Evolutionary conservation across 2,113 vertebrate species (phyloP).

Genomic region (Chrysochloris asiatica): DNA sequence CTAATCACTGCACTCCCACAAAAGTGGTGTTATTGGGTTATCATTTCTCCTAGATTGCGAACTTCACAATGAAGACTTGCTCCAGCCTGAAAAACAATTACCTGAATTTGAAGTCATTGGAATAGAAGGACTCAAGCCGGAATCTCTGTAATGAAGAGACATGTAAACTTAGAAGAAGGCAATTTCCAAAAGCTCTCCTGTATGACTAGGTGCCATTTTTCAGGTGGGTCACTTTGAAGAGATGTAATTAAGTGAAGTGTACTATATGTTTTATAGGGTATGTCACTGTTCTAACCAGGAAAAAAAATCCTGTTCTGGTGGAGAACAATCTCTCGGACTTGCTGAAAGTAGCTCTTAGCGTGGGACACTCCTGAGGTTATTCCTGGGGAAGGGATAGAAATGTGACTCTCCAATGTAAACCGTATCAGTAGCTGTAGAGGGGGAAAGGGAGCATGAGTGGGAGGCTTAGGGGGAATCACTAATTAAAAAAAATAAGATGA

Average conservation of each 20-base stretch:
- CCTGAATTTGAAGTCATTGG: constrained; percentile 94
- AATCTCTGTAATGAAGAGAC: constrained; percentile 89
- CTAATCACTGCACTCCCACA: not conserved
- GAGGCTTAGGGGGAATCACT: not conserved
- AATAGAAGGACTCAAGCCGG: constrained; percentile 92
- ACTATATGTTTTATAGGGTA: not conserved
- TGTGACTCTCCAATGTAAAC: not conserved
- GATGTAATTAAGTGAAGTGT: not conserved
- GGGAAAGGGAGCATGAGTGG: not conserved
- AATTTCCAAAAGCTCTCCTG: constrained; percentile 42
- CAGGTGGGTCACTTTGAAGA: constrained; percentile 8
- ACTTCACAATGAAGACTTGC: not conserved
- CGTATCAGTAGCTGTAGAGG: not conserved
- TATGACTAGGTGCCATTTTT: not conserved
- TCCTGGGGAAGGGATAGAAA: not conserved
- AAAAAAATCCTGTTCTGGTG: not conserved
- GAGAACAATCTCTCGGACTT: not conserved
- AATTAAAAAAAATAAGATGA: constrained; percentile 41
- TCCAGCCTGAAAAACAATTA: constrained; percentile 75
- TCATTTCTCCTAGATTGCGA: not conserved
- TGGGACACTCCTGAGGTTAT: not conserved
- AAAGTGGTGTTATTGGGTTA: not conserved
- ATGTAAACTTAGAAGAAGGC: constrained; percentile 28
- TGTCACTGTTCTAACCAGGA: not conserved
- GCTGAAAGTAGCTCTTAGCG: not conserved